Conservation (phyloP, 1,140 invertebrate species). For the Nilaparvata lugens region DNA sequence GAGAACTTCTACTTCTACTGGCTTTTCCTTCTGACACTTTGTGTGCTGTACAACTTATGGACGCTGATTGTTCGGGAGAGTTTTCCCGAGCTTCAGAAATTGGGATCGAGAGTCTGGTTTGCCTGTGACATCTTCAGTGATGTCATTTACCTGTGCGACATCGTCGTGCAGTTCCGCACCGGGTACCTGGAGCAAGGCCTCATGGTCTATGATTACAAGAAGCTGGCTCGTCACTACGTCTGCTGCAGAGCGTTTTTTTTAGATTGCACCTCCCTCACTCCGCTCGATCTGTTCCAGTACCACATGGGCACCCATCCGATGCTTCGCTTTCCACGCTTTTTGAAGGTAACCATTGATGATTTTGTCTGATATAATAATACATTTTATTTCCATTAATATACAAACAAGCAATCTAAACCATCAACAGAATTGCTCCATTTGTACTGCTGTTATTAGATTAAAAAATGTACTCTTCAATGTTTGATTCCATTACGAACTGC, state of each 20-base stretch:
- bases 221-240: slow-evolving; percentile 81
- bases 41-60: slow-evolving; percentile 93
- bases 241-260: slow-evolving; percentile 76
- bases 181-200: slow-evolving; percentile 85
- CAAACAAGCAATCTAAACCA: too few species aligned
- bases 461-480: too few species aligned
- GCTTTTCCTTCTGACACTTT: slow-evolving; percentile 78
- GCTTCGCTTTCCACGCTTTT: slow-evolving; percentile 71
- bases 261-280: slow-evolving; percentile 72
- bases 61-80: slow-evolving; percentile 89
- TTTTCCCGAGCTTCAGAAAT: slow-evolving; percentile 77
- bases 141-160: slow-evolving; percentile 75
- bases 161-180: slow-evolving; percentile 83
- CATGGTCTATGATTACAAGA: slow-evolving; percentile 71
- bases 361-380: too few species aligned
- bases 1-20: slow-evolving; percentile 94
- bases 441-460: too few species aligned
- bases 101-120: slow-evolving; percentile 64
- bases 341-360: too few species aligned
- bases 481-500: too few species aligned
- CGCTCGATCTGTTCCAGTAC: slow-evolving; percentile 77
- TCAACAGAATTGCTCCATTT: too few species aligned
- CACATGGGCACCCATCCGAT: slow-evolving; percentile 69
- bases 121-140: slow-evolving; percentile 75
- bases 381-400: too few species aligned